phyloP scores from a whole-genome alignment of 1,140 invertebrate species.

The Calliphora vicina region DNA sequence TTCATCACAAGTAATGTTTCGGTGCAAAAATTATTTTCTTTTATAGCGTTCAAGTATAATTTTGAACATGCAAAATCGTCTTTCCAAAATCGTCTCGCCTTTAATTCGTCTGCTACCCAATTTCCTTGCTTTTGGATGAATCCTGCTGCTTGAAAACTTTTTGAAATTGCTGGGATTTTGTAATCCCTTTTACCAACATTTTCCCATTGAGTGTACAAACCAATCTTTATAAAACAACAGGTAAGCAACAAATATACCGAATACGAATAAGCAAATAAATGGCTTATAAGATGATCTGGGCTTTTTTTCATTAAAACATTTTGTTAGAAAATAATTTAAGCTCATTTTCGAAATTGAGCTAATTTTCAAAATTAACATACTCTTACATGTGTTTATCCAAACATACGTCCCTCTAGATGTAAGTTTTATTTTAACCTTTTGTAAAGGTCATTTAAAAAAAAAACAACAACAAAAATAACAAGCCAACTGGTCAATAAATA shows the following conservation, averaged over 20 bases:
- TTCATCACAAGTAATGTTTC: too few relatives aligned
- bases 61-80: too few relatives aligned
- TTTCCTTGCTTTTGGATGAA: too few relatives aligned
- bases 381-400: not conserved
- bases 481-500: not conserved
- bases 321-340: not conserved
- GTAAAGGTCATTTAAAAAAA: not conserved
- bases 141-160: too few relatives aligned
- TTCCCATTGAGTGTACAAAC: too few relatives aligned
- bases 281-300: not conserved
- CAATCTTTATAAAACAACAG: not conserved
- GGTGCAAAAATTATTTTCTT: too few relatives aligned
- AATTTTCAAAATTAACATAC: constrained; percentile 10
- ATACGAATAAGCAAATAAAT: not conserved
- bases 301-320: not conserved
- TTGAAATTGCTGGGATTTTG: too few relatives aligned
- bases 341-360: not conserved
- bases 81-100: too few relatives aligned
- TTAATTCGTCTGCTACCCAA: too few relatives aligned
- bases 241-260: not conserved
- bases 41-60: too few relatives aligned
- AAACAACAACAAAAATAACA: too few relatives aligned
- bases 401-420: not conserved
- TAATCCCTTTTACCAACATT: too few relatives aligned
- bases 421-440: not conserved